Evolutionary conservation across 2,797 vertebrate genomes (phyloP), one percentile per base, ranked within the genome.

Genomic region (Ciconia nigra): DNA sequence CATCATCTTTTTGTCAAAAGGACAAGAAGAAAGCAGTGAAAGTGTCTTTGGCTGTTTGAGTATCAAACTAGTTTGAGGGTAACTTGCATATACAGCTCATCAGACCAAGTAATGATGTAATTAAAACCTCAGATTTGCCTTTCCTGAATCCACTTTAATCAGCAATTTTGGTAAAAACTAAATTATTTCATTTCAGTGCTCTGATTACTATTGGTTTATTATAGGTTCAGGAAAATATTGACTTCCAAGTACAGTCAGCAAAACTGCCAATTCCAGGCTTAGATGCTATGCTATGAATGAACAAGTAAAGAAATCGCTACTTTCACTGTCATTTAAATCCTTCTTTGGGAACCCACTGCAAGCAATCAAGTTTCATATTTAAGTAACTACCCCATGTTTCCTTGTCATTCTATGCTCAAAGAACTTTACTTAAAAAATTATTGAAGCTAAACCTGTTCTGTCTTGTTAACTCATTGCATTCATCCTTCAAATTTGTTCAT

Each of bases 181-280:
- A 57, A 79, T 54, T 3, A 87, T 57, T 93, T 92, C 42, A 41
- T 86, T 87, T 28, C 55, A 71, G 16, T 69, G 46, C 69, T 91
- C 83, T 89, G 86, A 90, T 95, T 77, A 61, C 83, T 90, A 93
- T 42, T 63, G 54, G 52, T 86, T 85, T 96, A 77, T 95, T 90
- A 86, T 12, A 79, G 61, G 54, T 69, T 90, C 83, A 87, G 83
- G 72, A 79, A 88, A 94, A 89, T 44, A 95, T 4, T 86, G 80
- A 86, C 69, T 88, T 92, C 57, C 77, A 93, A 69, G 46, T 35
- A 71, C 54, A 86, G 85, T 86, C 90, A 96, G 86, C 83, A 95
- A 10, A 88, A 86, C 25, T 86, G 90, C 85, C 72, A 72, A 33
- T 86, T 90, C 61, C 76, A 88, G 81, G 81, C 81, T 92, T 26